Conservation (phyloP, 2,888 invertebrate species). For the Subacronicta megacephala region DNA sequence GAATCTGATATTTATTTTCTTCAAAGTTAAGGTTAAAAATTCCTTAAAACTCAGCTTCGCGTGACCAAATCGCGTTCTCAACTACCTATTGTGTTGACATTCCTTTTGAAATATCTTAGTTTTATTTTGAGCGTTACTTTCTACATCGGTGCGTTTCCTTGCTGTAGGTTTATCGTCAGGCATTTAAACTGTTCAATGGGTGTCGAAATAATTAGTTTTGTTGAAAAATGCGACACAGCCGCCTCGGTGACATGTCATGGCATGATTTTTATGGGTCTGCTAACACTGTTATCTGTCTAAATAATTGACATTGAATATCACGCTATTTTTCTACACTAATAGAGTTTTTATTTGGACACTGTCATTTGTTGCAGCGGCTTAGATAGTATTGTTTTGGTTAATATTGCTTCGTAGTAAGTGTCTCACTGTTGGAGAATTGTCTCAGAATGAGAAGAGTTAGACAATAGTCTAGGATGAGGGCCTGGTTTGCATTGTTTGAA, state of each 20-base stretch:
- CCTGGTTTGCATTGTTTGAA: too few species aligned
- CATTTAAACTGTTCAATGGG: conserved; percentile 57
- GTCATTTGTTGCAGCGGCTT: conserved; percentile 25
- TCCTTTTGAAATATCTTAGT: conserved; percentile 59
- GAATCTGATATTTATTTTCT: conserved; percentile 8
- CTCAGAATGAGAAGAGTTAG: too few species aligned
- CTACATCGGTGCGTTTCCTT: conserved; percentile 64
- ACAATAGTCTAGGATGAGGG: too few species aligned
- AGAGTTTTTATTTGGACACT: conserved; percentile 10
- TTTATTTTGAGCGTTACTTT: conserved; percentile 43
- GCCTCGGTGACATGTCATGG: conserved; percentile 46
- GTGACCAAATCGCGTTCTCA: conserved; percentile 59
- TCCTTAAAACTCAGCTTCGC: conserved; percentile 39
- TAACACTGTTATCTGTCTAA: conserved; percentile 73
- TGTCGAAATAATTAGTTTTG: conserved; percentile 33
- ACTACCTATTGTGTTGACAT: conserved; percentile 59
- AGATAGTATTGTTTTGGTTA: conserved; percentile 33
- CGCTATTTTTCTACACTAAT: conserved; percentile 60
- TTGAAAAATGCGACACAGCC: conserved; percentile 40
- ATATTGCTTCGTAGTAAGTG: too few species aligned
- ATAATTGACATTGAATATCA: conserved; percentile 77
- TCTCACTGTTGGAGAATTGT: too few species aligned
- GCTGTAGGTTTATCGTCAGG: conserved; percentile 52
- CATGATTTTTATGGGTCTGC: conserved; percentile 70
- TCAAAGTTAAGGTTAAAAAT: conserved; percentile 5